Conservation (phyloP, 1,140 invertebrate species). For the Homalodisca vitripennis region DNA sequence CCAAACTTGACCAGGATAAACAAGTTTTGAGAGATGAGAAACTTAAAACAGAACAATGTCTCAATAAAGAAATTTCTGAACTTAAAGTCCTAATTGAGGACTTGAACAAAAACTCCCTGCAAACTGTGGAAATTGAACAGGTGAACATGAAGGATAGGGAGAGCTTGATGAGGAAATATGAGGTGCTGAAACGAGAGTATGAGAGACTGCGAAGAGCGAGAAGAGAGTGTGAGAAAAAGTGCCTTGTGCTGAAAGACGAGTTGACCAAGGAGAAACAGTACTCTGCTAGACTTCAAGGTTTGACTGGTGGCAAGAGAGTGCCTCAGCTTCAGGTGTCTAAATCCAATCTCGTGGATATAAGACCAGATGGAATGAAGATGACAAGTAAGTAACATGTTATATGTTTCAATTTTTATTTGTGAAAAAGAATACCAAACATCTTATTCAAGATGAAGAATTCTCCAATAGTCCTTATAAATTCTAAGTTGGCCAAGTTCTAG, state of each 20-base stretch:
- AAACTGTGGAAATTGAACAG: conserved; percentile 12
- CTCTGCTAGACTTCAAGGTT: neutral
- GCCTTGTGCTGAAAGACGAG: conserved; percentile 26
- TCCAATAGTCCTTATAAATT: too few species aligned
- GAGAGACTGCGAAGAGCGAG: conserved; percentile 22
- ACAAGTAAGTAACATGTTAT: neutral
- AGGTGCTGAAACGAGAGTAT: conserved; percentile 26
- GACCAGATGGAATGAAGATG: neutral
- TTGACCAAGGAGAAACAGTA: conserved; percentile 28
- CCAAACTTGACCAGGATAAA: conserved; percentile 52
- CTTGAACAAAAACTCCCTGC: conserved; percentile 52
- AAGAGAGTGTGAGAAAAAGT: conserved; percentile 28
- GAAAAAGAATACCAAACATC: too few species aligned
- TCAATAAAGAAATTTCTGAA: conserved; percentile 35
- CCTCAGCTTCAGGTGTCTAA: neutral
- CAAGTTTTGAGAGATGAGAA: conserved; percentile 53
- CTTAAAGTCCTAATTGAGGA: conserved; percentile 49
- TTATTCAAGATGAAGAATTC: too few species aligned
- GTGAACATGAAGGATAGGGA: conserved; percentile 16
- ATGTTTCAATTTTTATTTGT: too few species aligned
- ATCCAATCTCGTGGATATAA: neutral
- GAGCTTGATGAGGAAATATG: conserved; percentile 10
- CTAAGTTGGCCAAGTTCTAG: too few species aligned
- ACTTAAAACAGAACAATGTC: conserved; percentile 34
- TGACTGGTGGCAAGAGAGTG: neutral